Percentiles rank a stretch among this genome's conserved stretches.
Evolutionary conservation across 2,888 invertebrate genomes (phyloP).

Genomic region (Eumerus sabulonum): DNA sequence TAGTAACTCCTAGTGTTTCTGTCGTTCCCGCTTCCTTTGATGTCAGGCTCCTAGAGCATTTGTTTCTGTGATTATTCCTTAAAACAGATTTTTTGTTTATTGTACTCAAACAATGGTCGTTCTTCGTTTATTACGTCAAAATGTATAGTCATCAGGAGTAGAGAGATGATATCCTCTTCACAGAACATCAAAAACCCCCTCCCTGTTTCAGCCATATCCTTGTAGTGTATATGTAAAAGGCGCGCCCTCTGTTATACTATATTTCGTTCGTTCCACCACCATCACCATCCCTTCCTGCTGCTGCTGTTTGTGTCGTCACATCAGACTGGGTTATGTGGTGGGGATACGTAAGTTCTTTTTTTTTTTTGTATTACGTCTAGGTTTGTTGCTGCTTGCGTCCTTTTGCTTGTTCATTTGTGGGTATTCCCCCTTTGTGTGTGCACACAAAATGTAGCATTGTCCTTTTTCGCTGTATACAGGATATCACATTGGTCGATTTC

Average conservation of each 20-base stretch:
- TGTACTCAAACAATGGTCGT: constrained; percentile 63
- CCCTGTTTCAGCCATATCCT: constrained; percentile 17
- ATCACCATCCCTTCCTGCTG: constrained; percentile 16
- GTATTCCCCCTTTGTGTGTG: constrained; percentile 60
- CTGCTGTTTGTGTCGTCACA: constrained; percentile 32
- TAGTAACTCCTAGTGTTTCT: constrained; percentile 32
- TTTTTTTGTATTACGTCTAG: constrained; percentile 37
- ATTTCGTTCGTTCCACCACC: constrained; percentile 46
- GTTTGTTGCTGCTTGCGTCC: constrained; percentile 53
- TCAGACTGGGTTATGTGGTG: constrained; percentile 28
- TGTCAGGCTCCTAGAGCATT: constrained; percentile 37
- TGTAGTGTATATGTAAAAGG: constrained; percentile 49
- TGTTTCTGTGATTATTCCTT: constrained; percentile 59
- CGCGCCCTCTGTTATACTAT: constrained; percentile 48
- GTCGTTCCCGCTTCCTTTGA: constrained; percentile 38
- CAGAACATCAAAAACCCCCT: constrained; percentile 54
- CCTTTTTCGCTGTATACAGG: constrained; percentile 74
- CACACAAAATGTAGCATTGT: constrained; percentile 77
- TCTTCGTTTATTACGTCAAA: constrained; percentile 60
- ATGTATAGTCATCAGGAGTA: constrained; percentile 36
- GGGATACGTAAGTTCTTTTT: constrained; percentile 9
- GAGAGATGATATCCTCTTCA: constrained; percentile 50
- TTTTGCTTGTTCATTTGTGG: constrained; percentile 53
- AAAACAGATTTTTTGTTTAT: constrained; percentile 61
- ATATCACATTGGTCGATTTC: constrained; percentile 79